Percentiles rank a stretch among this genome's conserved stretches.
These are phyloP conservation scores for Acleris literana DNA, from an alignment of 2,888 invertebrate species.

Conservation along the genomic window DNA sequence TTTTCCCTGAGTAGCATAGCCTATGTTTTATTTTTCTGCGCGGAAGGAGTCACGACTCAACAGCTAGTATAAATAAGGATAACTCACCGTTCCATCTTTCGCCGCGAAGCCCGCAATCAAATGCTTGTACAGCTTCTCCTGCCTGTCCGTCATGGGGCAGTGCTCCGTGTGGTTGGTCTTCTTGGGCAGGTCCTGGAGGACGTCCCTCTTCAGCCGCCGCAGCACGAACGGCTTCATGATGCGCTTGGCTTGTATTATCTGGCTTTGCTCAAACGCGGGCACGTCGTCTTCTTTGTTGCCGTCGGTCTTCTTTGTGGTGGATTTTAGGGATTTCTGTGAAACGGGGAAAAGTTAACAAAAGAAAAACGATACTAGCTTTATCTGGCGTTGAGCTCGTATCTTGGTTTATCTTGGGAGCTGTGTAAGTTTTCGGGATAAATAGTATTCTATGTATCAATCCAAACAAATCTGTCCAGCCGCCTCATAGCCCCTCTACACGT, in stretches of 20 bases:
- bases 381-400: no score
- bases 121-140: slow-evolving; percentile 89
- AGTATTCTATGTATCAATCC: no score
- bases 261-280: slow-evolving; percentile 93
- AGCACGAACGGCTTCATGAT: slow-evolving; percentile 98
- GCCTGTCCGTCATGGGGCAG: slow-evolving; percentile 87
- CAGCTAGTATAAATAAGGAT: no score
- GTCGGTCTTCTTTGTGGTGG: slow-evolving; percentile 77
- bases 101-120: slow-evolving; percentile 88
- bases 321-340: slow-evolving; percentile 78
- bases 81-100: slow-evolving; percentile 82
- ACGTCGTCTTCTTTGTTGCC: slow-evolving; percentile 82
- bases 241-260: slow-evolving; percentile 95
- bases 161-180: slow-evolving; percentile 89
- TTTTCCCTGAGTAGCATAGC: no score
- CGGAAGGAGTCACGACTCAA: no score
- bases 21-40: no score
- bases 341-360: no score
- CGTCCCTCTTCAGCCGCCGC: slow-evolving; percentile 93
- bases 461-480: no score
- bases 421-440: no score
- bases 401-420: no score
- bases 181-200: slow-evolving; percentile 91
- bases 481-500: no score
- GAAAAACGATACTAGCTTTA: no score